phyloP scores from a whole-genome alignment of 2,888 invertebrate genomes.

The Ophion costatus region DNA sequence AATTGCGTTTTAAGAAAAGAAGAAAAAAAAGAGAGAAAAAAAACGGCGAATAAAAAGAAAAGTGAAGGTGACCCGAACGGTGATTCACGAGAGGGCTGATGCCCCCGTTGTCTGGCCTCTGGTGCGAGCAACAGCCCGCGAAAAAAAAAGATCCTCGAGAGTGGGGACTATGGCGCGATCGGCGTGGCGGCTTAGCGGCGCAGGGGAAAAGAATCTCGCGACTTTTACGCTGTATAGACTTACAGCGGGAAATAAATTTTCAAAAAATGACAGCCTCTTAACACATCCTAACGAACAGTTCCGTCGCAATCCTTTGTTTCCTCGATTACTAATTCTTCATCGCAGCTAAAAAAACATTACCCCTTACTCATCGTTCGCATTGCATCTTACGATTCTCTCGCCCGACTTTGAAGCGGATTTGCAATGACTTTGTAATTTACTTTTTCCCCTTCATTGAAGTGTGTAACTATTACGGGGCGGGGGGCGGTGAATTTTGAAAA shows the following conservation, averaged over 20 bases:
- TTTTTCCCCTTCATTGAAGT: too few species aligned
- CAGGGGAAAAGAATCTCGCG: slow-evolving; percentile 52
- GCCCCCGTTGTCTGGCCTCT: slow-evolving; percentile 81
- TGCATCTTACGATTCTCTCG: not conserved
- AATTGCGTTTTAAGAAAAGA: slow-evolving; percentile 76
- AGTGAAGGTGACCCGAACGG: slow-evolving; percentile 81
- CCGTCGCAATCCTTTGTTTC: slow-evolving; percentile 48
- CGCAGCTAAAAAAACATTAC: slow-evolving; percentile 1
- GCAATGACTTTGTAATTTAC: too few species aligned
- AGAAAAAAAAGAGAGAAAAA: not conserved
- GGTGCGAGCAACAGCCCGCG: slow-evolving; percentile 62
- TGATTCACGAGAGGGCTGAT: slow-evolving; percentile 81
- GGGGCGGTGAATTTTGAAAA: too few species aligned
- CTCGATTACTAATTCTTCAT: slow-evolving; percentile 44
- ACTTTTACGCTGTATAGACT: slow-evolving; percentile 11
- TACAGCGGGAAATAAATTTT: not conserved
- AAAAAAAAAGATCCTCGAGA: slow-evolving; percentile 44
- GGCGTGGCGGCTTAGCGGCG: slow-evolving; percentile 21
- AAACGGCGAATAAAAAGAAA: slow-evolving; percentile 58
- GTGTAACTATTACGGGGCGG: too few species aligned
- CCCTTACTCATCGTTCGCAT: slow-evolving; percentile 14
- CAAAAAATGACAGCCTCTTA: slow-evolving; percentile 23
- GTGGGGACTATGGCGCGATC: slow-evolving; percentile 46
- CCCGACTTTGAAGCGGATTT: too few species aligned
- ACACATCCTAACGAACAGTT: slow-evolving; percentile 10